phyloP scores from a whole-genome alignment of 2,113 vertebrate genomes.

The Dipodomys merriami region DNA sequence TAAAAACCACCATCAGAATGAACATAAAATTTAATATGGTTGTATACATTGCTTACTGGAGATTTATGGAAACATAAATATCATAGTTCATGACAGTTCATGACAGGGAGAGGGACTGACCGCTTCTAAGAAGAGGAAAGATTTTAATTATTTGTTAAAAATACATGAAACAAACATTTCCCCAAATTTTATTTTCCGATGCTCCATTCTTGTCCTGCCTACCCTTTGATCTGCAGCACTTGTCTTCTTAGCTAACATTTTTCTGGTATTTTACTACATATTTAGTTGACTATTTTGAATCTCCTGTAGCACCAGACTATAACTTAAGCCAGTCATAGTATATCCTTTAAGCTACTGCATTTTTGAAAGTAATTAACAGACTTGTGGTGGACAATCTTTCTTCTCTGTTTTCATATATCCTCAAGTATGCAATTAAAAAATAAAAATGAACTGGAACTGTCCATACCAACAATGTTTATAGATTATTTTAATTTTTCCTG shows the following conservation, averaged over 20 bases:
- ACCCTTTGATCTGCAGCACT: background rate
- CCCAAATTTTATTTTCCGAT: background rate
- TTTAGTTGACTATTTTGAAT: background rate
- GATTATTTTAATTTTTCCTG: background rate
- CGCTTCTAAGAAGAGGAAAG: background rate
- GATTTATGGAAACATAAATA: background rate
- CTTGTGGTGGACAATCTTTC: background rate
- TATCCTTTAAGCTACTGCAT: background rate
- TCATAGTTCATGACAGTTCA: background rate
- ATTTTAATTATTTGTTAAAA: background rate
- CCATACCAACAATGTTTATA: background rate
- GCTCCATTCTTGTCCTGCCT: background rate
- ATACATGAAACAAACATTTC: background rate
- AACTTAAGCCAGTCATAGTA: background rate
- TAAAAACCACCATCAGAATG: background rate
- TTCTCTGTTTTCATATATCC: background rate
- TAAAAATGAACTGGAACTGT: background rate
- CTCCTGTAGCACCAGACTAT: background rate
- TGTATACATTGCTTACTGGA: background rate
- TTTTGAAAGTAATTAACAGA: background rate
- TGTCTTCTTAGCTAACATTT: background rate
- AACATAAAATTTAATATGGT: background rate
- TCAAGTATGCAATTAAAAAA: background rate
- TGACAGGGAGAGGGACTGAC: background rate
- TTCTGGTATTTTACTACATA: background rate